Evolutionary conservation across 2,113 vertebrate genomes (phyloP), one percentile per base, ranked within the genome.

Genomic region (Carassius auratus): DNA sequence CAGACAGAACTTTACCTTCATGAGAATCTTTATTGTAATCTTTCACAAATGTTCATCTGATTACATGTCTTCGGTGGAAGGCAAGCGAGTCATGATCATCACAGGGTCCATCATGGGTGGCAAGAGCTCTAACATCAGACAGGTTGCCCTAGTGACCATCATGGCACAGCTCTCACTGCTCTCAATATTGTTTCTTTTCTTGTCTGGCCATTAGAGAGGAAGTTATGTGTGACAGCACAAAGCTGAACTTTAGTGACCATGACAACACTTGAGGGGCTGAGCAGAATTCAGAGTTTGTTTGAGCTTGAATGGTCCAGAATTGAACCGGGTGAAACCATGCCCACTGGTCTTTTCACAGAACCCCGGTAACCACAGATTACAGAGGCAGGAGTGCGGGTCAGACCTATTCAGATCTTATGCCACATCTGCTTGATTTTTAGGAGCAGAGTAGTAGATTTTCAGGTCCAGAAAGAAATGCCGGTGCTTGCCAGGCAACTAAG

Each of bases 91-190:
- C 19, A 98, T 99, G 97, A 97, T 99, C 91, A 97, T 99, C 89
- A 99, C 98, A 26, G 98, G 98, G n/a, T 97, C 98, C 15, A 99
- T 98, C 91, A 99, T 99, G 98, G 98, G 98, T 77, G 98, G 98
- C 61, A 99, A 99, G 91, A 99, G 98, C 93, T 99, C 97, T 76
- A 99, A 99, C 89, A 99, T 99, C 89, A 97, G 96, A 76, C 98
- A 99, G 75, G 98, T 99, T 80, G 97, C 97, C 0, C 87, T 99
- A 76, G 95, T 99, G 85, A 95, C 96, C 14, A 75, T 98, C 74
- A 97, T 99, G 98, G 97, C 98, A 87, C 98, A 99, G 26, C 23
- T 26, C 38, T 42, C 21, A 30, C 21, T 9, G 55, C 21, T 36
- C 30, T 30, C 2, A 30, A 71, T 57, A 50, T 82, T 48, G 59